Evolutionary conservation across 2,113 vertebrate species (phyloP), one percentile per base, ranked within the genome.

Genomic region (Nerophis lumbriciformis): DNA sequence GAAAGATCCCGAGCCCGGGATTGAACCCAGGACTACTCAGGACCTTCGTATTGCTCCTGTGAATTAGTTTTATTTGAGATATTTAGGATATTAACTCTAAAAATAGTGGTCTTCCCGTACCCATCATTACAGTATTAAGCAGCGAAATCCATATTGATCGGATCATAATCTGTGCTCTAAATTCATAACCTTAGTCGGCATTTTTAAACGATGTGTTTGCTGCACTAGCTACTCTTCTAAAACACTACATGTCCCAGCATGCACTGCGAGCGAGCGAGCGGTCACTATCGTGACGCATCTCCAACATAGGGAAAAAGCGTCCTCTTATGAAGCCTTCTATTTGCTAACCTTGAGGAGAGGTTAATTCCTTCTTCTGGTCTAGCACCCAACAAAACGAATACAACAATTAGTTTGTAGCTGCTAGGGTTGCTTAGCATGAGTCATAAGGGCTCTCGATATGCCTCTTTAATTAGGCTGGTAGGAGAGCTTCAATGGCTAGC

Each of bases 221-320:
- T 28, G 28, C 28, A 28, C 28, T 28, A 28, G 28, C 28, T 28
- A 28, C 28, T 28, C 28, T 28, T 28, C 28, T 28, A 28, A 28
- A 28, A 28, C 28, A 28, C 89, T 89, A 82, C 89, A 85, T 69
- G 6, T 42, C 68, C 89, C 88, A 87, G 0, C 60, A 83, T 90
- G 78, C 90, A 82, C 42, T 72, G 83, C 81, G 19, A 45, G 61
- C 71, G 19, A 45, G 61, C 71, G 37, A 67, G 77, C 68, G 74
- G 78, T 74, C 75, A 62, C 65, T 71, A 69, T 79, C 77, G 76
- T 83, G 83, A 85, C 83, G 85, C 84, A 85, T 88, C 77, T 79
- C 61, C 77, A 87, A 69, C 77, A 72, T 68, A 68, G 73, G 73
- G 74, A 76, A 68, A 80, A 79, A 82, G 75, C 83, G 77, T 81